phyloP scores from a whole-genome alignment of 2,797 vertebrate species.

The Catharus ustulatus region DNA sequence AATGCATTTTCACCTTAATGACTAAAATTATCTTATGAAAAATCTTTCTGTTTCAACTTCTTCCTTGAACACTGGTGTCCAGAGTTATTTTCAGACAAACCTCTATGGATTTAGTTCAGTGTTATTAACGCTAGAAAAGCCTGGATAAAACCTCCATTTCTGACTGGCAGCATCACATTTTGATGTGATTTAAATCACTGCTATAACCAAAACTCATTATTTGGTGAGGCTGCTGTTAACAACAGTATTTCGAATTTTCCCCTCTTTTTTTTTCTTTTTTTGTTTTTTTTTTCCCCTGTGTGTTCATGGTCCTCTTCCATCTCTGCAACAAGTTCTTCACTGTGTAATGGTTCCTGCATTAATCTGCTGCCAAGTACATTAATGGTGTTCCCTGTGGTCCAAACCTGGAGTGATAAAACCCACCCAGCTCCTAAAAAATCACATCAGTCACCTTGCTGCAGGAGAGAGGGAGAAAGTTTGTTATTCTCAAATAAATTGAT shows the following conservation, averaged over 20 bases:
- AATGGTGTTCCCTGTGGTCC: neutral
- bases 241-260: neutral
- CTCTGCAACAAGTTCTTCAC: neutral
- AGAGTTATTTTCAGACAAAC: neutral
- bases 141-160: neutral
- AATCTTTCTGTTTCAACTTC: neutral
- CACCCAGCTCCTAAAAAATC: neutral
- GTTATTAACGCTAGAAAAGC: too few species aligned
- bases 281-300: neutral
- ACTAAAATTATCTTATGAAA: neutral
- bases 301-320: neutral
- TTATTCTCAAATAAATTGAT: neutral
- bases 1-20: neutral
- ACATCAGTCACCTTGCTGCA: neutral
- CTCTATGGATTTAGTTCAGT: neutral
- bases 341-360: neutral
- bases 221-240: neutral
- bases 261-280: neutral
- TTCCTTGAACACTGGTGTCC: neutral
- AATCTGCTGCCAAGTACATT: neutral
- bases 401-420: neutral
- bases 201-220: accelerated
- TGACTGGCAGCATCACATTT: neutral
- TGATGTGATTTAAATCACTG: neutral
- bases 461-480: accelerated